A percentile compares a stretch with the other conserved stretches of the same genome.
Conservation (phyloP, 2,888 invertebrate genomes). For the Azorinus chamasolen region DNA sequence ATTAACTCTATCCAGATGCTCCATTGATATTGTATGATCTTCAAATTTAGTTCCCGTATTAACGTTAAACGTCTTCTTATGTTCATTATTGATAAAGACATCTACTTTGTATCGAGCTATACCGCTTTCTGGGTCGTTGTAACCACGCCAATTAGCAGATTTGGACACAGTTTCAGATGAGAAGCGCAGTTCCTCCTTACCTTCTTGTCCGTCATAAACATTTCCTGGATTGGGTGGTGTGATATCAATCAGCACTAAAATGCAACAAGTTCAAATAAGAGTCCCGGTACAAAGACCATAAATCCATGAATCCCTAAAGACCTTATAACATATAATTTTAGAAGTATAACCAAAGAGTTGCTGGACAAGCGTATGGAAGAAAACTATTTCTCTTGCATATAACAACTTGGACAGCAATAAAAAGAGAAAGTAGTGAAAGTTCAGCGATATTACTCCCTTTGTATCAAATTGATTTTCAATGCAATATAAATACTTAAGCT, state of each 20-base stretch:
- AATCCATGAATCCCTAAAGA: background rate
- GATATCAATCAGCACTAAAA: constrained; percentile 68
- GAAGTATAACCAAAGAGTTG: too few species aligned
- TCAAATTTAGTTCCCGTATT: constrained; percentile 37
- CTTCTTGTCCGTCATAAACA: constrained; percentile 58
- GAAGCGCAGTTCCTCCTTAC: constrained; percentile 46
- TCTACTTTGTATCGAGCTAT: constrained; percentile 63
- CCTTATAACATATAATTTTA: background rate
- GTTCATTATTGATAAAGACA: constrained; percentile 65
- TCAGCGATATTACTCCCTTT: too few species aligned
- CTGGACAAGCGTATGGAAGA: too few species aligned
- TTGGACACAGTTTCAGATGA: constrained; percentile 66
- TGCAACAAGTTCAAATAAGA: background rate
- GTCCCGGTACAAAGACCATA: background rate
- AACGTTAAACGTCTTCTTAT: constrained; percentile 55
- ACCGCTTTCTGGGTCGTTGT: constrained; percentile 65
- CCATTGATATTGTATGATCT: constrained; percentile 60
- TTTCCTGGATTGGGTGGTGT: constrained; percentile 62
- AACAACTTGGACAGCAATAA: too few species aligned
- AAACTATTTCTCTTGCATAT: too few species aligned
- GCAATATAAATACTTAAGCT: too few species aligned
- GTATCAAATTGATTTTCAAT: too few species aligned
- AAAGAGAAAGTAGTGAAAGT: too few species aligned
- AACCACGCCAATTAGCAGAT: constrained; percentile 60
- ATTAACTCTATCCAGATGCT: constrained; percentile 47